Percentiles rank a stretch among this genome's conserved stretches.
Evolutionary conservation across 2,113 vertebrate genomes (phyloP).

Genomic region (Orycteropus afer): DNA sequence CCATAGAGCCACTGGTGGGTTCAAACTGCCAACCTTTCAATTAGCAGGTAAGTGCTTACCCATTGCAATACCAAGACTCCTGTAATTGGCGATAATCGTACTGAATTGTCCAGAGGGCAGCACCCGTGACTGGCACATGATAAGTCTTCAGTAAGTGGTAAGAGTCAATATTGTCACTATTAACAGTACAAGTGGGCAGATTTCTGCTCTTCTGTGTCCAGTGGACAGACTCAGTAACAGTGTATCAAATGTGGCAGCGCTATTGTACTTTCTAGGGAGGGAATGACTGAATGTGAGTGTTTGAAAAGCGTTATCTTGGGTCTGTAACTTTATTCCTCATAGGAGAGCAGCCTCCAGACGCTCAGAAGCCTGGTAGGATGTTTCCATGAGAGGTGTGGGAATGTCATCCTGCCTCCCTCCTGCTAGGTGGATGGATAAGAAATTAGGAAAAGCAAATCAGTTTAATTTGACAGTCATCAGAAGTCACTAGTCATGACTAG

Average conservation of each 20-base stretch:
- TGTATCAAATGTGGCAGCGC: background rate
- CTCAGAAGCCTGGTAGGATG: background rate
- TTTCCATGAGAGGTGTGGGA: background rate
- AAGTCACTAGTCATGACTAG: background rate
- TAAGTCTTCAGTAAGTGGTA: background rate
- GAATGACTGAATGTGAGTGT: background rate
- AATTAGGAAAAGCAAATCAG: background rate
- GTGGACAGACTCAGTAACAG: background rate
- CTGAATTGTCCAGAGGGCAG: background rate
- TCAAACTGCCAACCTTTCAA: too few relatives aligned
- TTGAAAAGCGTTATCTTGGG: background rate
- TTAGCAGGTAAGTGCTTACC: background rate
- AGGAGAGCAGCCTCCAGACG: background rate
- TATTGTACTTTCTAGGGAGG: background rate
- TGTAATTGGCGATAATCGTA: background rate
- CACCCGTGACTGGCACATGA: background rate
- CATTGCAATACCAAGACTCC: background rate
- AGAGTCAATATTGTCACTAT: background rate
- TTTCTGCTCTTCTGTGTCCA: background rate
- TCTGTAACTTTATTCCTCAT: too few relatives aligned
- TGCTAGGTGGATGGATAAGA: background rate
- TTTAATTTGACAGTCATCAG: background rate
- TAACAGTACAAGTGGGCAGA: too few relatives aligned
- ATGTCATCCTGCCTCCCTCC: background rate
- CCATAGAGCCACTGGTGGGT: too few relatives aligned